Evolutionary conservation across 2,888 invertebrate genomes (phyloP).

Genomic region (Scrobipalpa costella): DNA sequence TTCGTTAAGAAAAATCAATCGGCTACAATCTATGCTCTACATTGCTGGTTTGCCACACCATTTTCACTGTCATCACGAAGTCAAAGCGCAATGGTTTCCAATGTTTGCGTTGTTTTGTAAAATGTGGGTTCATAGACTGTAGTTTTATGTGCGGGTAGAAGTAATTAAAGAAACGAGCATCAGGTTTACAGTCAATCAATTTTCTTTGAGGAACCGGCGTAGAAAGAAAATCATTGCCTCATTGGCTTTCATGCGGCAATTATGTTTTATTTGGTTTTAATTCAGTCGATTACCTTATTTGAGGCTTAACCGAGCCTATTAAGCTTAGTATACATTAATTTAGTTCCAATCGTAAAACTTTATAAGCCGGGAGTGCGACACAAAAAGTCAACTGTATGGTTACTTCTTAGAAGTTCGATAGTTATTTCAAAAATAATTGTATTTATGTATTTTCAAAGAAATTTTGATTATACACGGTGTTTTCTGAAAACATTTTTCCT

Average conservation of each 20-base stretch:
- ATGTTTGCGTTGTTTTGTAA: background rate
- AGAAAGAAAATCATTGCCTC: constrained; percentile 14
- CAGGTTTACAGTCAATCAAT: constrained; percentile 16
- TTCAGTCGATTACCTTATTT: constrained; percentile 1
- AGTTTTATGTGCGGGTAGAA: background rate
- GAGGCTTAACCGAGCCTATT: background rate
- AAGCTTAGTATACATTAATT: constrained; percentile 6
- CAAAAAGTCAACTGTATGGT: background rate
- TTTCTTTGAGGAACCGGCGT: constrained; percentile 19
- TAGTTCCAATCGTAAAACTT: background rate
- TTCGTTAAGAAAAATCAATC: background rate
- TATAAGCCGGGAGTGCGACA: background rate
- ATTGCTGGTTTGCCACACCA: background rate
- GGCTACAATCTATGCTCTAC: background rate
- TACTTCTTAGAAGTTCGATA: too few relatives aligned
- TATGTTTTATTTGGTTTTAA: constrained; percentile 16
- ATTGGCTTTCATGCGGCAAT: constrained; percentile 9
- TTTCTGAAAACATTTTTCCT: too few relatives aligned
- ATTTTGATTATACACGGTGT: too few relatives aligned
- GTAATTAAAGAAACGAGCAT: constrained; percentile 23
- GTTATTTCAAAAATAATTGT: too few relatives aligned
- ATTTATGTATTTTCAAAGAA: too few relatives aligned
- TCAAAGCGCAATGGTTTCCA: background rate
- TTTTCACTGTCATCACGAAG: too few relatives aligned
- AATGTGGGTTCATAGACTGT: background rate